Percentiles rank a stretch among this genome's conserved stretches.
These are phyloP conservation scores for Cherax destructor DNA, from an alignment of 1,140 invertebrate genomes.

Conservation along the genomic window DNA sequence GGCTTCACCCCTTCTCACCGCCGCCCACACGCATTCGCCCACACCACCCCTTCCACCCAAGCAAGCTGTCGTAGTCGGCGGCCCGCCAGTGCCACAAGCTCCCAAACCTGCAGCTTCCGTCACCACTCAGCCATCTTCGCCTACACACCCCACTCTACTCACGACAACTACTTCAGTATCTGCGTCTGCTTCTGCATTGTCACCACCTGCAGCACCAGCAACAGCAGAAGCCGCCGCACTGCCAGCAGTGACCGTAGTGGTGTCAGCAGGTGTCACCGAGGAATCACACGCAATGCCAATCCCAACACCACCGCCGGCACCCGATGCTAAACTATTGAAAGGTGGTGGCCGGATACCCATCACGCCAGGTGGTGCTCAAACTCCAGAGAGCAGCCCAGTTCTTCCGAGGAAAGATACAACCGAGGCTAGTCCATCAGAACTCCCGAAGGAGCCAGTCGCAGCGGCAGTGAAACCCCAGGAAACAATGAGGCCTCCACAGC, in stretches of 20 bases:
- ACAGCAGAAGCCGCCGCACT: not conserved
- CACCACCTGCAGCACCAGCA: conserved; percentile 6
- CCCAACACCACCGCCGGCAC: conserved; percentile 40
- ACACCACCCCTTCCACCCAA: conserved; percentile 24
- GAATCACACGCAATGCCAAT: conserved; percentile 20
- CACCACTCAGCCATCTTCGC: not conserved
- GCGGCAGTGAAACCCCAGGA: not conserved
- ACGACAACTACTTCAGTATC: conserved; percentile 5
- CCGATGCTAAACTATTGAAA: conserved; percentile 30
- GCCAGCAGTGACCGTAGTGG: not conserved
- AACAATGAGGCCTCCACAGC: conserved; percentile 13
- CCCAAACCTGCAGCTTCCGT: conserved; percentile 10
- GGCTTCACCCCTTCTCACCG: not conserved
- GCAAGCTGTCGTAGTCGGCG: not conserved
- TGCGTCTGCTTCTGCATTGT: not conserved
- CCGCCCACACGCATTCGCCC: not conserved
- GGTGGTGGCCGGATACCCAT: conserved; percentile 8
- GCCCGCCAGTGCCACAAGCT: conserved; percentile 13
- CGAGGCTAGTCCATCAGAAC: not conserved
- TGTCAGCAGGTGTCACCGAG: not conserved
- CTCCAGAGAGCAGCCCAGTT: not conserved
- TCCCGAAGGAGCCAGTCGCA: not conserved
- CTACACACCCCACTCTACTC: not conserved
- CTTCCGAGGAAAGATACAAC: not conserved
- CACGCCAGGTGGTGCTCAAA: not conserved